phyloP scores from a whole-genome alignment of 2,797 vertebrate genomes.

The Rousettus madagascariensis region DNA sequence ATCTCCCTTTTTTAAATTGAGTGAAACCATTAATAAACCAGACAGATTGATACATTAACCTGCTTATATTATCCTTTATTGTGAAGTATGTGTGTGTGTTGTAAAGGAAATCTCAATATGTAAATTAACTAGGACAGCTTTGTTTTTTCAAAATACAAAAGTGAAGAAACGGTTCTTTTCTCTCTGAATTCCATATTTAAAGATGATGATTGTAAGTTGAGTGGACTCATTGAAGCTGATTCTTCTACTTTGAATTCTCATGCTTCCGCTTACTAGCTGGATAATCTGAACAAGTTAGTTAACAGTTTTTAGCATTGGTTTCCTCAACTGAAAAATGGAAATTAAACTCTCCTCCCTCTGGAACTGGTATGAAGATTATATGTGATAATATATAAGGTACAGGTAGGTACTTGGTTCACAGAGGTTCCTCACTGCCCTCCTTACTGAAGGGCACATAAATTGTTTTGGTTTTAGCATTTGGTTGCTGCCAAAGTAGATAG shows the following conservation, averaged over 20 bases:
- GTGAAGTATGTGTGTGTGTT: slow-evolving; percentile 8
- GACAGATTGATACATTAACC: neutral
- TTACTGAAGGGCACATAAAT: neutral
- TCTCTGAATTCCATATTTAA: slow-evolving; percentile 43
- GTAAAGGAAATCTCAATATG: neutral
- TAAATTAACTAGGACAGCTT: slow-evolving; percentile 15
- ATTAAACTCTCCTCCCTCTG: neutral
- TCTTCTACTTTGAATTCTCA: slow-evolving; percentile 18
- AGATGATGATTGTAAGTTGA: neutral
- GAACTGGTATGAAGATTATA: neutral
- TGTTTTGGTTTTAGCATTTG: neutral
- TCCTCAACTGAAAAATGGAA: slow-evolving; percentile 31
- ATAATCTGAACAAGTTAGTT: slow-evolving; percentile 9
- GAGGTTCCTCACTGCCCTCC: neutral
- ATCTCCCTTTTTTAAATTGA: neutral
- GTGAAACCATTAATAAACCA: neutral
- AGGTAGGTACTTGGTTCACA: neutral
- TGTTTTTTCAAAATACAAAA: neutral
- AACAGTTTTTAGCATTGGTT: neutral
- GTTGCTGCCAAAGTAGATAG: neutral
- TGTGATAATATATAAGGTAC: neutral
- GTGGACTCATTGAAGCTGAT: neutral
- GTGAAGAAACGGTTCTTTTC: neutral
- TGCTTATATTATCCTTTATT: neutral
- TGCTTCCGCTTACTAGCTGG: neutral